phyloP scores from a whole-genome alignment of 2,888 invertebrate species.

The Dicycla oo region DNA sequence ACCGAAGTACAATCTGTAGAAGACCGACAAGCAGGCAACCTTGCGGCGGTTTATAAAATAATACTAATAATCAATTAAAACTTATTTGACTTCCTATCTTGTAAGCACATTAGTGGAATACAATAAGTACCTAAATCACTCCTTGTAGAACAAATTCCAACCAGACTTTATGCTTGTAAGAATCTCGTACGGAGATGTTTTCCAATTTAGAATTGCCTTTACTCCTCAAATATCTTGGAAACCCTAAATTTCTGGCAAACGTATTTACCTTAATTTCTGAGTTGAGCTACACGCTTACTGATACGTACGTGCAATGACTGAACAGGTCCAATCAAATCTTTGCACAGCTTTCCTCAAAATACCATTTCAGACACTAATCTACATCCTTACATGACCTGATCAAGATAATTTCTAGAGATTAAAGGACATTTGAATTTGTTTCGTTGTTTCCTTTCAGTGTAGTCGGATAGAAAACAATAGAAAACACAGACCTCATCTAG shows the following conservation, averaged over 20 bases:
- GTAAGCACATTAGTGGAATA: too few species aligned
- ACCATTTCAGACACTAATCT: not conserved
- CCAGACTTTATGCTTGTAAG: not conserved
- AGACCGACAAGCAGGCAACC: too few species aligned
- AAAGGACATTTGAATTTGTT: not conserved
- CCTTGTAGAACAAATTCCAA: slow-evolving; percentile 1
- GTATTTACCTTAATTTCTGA: not conserved
- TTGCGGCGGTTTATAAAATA: too few species aligned
- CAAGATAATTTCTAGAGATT: too few species aligned
- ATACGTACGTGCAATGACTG: not conserved
- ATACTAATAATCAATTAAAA: not conserved
- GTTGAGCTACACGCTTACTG: not conserved
- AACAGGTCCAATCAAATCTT: not conserved
- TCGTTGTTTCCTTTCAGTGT: not conserved
- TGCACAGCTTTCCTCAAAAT: not conserved
- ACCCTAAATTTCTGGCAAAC: not conserved
- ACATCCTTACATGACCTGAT: not conserved
- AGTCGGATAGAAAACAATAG: not conserved
- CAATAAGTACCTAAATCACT: not conserved
- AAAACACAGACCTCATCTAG: not conserved
- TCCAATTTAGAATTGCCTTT: not conserved
- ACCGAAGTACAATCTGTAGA: too few species aligned
- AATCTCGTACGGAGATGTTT: not conserved
- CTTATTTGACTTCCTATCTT: not conserved
- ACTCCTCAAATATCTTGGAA: not conserved